Percentiles rank a stretch among this genome's conserved stretches.
Conservation (phyloP, 2,113 vertebrate genomes). For the Rhinolophus ferrumequinum region DNA sequence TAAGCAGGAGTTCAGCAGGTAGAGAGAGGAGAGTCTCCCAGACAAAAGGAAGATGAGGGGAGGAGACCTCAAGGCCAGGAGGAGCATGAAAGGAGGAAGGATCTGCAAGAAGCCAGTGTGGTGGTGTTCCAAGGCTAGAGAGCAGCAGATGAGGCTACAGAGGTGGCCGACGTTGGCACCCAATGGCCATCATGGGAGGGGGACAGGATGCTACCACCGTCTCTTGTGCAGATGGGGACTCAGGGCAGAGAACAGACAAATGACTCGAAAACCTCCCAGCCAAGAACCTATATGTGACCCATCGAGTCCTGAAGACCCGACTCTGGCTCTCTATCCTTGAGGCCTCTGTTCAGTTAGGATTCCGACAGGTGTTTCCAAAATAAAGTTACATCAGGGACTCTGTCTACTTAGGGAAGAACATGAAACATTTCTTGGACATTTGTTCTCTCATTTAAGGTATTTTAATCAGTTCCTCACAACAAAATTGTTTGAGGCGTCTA, state of each 20-base stretch:
- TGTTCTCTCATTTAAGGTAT: background rate
- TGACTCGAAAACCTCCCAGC: background rate
- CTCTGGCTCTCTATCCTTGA: background rate
- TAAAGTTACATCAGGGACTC: background rate
- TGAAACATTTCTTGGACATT: background rate
- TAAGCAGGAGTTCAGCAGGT: background rate
- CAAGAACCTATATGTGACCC: background rate
- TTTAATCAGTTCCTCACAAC: slow-evolving; percentile 2
- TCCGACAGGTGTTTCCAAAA: background rate
- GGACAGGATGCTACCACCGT: too few species aligned
- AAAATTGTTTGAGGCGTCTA: background rate
- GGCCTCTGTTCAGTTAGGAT: background rate
- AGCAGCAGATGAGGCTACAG: background rate
- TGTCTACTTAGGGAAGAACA: background rate
- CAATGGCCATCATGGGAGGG: fast-evolving
- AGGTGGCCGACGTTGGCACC: background rate
- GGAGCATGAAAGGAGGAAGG: fast-evolving
- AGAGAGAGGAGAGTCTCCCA: background rate
- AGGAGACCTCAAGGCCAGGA: background rate
- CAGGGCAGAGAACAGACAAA: background rate
- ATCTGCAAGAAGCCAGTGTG: background rate
- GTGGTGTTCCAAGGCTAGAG: fast-evolving
- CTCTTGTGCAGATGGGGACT: background rate
- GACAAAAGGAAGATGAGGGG: background rate
- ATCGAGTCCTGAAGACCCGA: background rate